Base-by-base conservation (phyloP, 2,888 invertebrate genomes). In the Iphiclides podalirius region DNA sequence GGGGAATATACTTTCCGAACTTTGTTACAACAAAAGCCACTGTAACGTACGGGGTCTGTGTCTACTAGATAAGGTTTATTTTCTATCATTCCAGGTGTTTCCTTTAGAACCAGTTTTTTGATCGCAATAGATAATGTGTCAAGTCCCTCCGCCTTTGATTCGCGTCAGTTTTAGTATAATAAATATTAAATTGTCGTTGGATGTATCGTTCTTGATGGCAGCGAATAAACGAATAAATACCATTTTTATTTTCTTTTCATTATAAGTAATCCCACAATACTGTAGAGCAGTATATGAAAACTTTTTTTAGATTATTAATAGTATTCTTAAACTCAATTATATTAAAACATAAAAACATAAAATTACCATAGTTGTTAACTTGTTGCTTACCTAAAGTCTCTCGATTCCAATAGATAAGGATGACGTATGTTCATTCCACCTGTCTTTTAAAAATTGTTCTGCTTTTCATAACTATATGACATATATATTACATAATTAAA, bases 221-320 rank as follows among this genome's bases (percentile, higher is more conserved):
- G 75, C 77, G 74, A 83, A 85, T 86, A 87, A 85, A 86, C 70
- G 75, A 80, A 77, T 70, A 60, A 57, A 59, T n/a, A n/a, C n/a
- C n/a, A 68, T 67, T 64, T 11, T 38, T 38, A 12, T 20, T 20
- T 36, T 36, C n/a, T 36, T 36, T 8, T n/a, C 4, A 33, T 28
- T 42, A n/a, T n/a, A n/a, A n/a, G n/a, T n/a, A n/a, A n/a, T n/a
- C n/a, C n/a, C n/a, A n/a, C n/a, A n/a, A n/a, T n/a, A n/a, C n/a
- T n/a, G n/a, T n/a, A n/a, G n/a, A n/a, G n/a, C n/a, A n/a, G n/a
- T n/a, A n/a, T n/a, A n/a, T n/a, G n/a, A n/a, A n/a, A n/a, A n/a
- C n/a, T n/a, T n/a, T n/a, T n/a, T n/a, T n/a, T n/a, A n/a, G n/a
- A n/a, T n/a, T n/a, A n/a, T n/a, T n/a, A n/a, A n/a, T n/a, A n/a